Evolutionary conservation across 2,113 vertebrate genomes (phyloP).

Genomic region (Anser cygnoides): DNA sequence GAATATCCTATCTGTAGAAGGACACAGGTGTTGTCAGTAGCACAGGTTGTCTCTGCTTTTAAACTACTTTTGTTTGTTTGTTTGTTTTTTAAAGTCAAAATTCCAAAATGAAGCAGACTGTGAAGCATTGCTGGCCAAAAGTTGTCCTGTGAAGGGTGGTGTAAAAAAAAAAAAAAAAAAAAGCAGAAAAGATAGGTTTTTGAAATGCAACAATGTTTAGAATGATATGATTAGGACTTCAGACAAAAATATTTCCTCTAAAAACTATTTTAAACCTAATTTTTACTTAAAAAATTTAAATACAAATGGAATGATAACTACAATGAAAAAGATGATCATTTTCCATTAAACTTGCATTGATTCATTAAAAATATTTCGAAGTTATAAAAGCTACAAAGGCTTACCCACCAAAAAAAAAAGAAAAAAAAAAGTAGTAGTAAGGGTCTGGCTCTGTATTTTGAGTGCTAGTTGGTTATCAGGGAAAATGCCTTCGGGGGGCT

Average conservation of each 20-base stretch:
- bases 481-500: background rate
- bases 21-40: too few species aligned
- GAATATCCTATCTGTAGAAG: background rate
- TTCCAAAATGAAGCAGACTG: background rate
- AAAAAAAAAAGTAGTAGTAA: fast-evolving
- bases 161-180: background rate
- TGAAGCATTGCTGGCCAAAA: background rate
- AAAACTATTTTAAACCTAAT: background rate
- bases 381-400: background rate
- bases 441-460: fast-evolving
- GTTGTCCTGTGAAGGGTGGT: background rate
- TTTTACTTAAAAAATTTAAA: background rate
- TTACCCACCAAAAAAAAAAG: background rate
- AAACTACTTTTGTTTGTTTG: background rate
- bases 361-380: background rate
- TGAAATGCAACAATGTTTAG: background rate
- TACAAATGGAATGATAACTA: background rate
- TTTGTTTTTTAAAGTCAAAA: background rate
- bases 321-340: too few species aligned
- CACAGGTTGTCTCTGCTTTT: background rate
- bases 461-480: background rate
- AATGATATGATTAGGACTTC: background rate
- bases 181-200: background rate
- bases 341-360: background rate
- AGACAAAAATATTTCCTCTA: background rate